These are phyloP conservation scores for Pithys albifrons DNA, from an alignment of 2,113 vertebrate species.

Conservation along the genomic window DNA sequence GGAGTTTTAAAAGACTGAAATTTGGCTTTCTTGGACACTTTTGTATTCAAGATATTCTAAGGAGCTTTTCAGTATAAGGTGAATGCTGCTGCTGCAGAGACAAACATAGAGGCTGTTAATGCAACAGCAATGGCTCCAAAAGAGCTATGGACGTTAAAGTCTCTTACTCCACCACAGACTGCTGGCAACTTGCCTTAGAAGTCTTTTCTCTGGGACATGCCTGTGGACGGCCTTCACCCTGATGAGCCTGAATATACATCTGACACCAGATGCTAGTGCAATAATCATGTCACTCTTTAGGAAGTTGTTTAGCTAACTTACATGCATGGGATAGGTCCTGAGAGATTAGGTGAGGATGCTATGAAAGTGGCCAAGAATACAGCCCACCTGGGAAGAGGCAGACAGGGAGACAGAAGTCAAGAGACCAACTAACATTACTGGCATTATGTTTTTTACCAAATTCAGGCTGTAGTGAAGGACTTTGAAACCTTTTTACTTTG, in stretches of 20 bases:
- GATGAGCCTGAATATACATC: neutral
- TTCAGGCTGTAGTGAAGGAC: neutral
- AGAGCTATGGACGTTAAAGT: neutral
- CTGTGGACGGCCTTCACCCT: neutral
- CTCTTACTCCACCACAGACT: neutral
- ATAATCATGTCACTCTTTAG: neutral
- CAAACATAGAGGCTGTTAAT: conserved; percentile 8
- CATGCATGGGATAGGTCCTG: neutral
- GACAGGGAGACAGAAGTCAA: neutral
- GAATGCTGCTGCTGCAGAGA: neutral
- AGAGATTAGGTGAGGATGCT: neutral
- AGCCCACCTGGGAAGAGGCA: neutral
- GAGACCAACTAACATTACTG: neutral
- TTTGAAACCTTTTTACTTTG: neutral
- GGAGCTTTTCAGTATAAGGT: conserved; percentile 15
- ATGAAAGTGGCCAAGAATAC: neutral
- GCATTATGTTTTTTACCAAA: neutral
- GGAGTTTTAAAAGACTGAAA: conserved; percentile 1
- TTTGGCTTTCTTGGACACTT: neutral
- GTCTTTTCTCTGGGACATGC: neutral
- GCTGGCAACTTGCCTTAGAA: neutral
- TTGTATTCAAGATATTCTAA: conserved; percentile 6
- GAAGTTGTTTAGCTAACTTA: neutral
- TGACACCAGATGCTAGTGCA: neutral
- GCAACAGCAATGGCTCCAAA: neutral